phyloP scores from a whole-genome alignment of 2,797 vertebrate genomes.

The Pseudopleuronectes americanus region DNA sequence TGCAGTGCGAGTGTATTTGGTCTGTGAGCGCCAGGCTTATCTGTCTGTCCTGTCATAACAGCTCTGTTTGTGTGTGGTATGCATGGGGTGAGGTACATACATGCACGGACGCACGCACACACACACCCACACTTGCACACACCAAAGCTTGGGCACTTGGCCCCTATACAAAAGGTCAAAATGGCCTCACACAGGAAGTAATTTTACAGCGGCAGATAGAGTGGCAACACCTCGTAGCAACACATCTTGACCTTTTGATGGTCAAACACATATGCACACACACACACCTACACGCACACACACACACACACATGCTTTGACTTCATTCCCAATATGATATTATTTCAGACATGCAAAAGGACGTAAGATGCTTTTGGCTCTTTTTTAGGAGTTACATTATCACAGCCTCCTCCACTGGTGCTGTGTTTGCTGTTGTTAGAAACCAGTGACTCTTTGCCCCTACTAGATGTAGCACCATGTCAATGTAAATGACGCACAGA shows the following conservation, averaged over 20 bases:
- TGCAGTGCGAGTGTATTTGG: conserved; percentile 59
- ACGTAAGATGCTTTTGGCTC: too few species aligned
- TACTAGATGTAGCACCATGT: too few species aligned
- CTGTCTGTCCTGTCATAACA: conserved; percentile 64
- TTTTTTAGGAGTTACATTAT: too few species aligned
- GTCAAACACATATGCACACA: background rate
- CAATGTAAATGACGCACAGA: too few species aligned
- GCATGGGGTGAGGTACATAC: background rate
- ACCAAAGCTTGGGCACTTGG: conserved; percentile 7
- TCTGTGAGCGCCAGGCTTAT: conserved; percentile 70
- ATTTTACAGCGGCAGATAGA: conserved; percentile 33
- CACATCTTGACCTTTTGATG: background rate
- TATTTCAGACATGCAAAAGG: too few species aligned
- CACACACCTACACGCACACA: background rate
- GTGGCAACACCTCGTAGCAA: background rate
- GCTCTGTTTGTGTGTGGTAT: conserved; percentile 46
- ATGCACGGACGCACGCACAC: background rate
- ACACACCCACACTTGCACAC: conserved; percentile 8
- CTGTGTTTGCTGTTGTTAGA: too few species aligned
- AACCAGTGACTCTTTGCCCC: too few species aligned
- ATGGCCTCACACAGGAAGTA: conserved; percentile 31
- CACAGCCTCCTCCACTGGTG: too few species aligned
- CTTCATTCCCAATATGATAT: too few species aligned
- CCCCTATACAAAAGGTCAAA: conserved; percentile 44
- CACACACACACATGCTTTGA: too few species aligned